Evolutionary conservation across 1,140 invertebrate species (phyloP).

Genomic region (Aphis craccivora): DNA sequence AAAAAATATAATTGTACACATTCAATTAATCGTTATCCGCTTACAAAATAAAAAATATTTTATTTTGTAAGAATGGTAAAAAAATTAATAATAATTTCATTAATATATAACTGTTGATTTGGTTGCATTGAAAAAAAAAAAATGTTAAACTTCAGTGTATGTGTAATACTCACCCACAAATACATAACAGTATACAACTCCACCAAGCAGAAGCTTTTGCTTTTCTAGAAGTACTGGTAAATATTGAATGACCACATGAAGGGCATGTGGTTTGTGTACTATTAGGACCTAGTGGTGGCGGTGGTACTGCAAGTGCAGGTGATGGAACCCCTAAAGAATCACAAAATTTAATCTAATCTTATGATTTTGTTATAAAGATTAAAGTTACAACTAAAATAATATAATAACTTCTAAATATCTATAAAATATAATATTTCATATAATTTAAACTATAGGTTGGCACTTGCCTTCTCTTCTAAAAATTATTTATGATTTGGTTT

Average conservation of each 20-base stretch:
- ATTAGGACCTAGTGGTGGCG: background rate
- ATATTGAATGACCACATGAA: background rate
- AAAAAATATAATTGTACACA: conserved; percentile 58
- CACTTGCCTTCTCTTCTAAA: too few species aligned
- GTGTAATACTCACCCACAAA: background rate
- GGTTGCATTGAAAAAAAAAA: too few species aligned
- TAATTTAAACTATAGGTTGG: too few species aligned
- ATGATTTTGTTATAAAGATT: too few species aligned
- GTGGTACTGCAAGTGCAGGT: background rate
- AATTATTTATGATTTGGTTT: too few species aligned
- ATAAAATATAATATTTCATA: too few species aligned
- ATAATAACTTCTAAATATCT: too few species aligned
- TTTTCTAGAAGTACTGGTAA: background rate
- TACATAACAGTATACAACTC: background rate
- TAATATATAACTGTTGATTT: too few species aligned
- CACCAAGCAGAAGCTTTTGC: background rate
- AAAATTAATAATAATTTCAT: background rate
- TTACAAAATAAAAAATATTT: background rate
- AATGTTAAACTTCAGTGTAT: background rate
- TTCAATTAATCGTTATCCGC: background rate
- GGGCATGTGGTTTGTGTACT: background rate
- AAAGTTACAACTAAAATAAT: too few species aligned
- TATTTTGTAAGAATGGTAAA: background rate
- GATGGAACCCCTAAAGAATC: background rate
- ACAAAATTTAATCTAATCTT: background rate